Evolutionary conservation across 1,140 invertebrate species (phyloP), one percentile per base, ranked within the genome.

Genomic region (Solenopsis invicta): DNA sequence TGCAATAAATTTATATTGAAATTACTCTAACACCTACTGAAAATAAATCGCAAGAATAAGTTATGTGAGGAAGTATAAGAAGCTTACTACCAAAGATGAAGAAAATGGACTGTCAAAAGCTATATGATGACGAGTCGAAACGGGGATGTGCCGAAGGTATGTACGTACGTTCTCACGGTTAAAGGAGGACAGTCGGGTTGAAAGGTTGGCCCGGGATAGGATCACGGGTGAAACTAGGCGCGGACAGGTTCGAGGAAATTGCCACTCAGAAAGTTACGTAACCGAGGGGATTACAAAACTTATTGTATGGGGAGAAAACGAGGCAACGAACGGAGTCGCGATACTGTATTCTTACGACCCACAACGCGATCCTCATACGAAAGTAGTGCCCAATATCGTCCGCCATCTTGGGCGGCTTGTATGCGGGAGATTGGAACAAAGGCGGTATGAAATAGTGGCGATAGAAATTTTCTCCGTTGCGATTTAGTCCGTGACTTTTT

Each of bases 281-380:
- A 90, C 77, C 69, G 86, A 85, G 84, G 69, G 77, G 69, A 90
- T 91, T 91, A 89, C 87, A 66, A 88, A 90, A 89, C 87, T 90
- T 89, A 88, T 87, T 85, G 84, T 86, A 74, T 81, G 80, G 54
- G 56, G 24, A 85, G 77, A 84, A 88, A 87, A 84, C 61, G 88
- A 87, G 85, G 81, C 81, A 81, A 77, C 89, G 85, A 91, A 74
- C 54, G 24, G 52, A 84, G 69, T 84, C 80, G 69, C 80, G 80
- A 75, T 75, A 74, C 67, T 61, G n/a, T 84, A 84, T 84, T 84
- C 80, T 75, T 84, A 75, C 54, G n/a, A 74, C 37, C 69, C 21
- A n/a, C 69, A 74, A 84, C 80, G 41, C 69, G 80, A 75, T 34
- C 18, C 54, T 74, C 80, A 62, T 75, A 84, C 67, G 80, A 82